Evolutionary conservation across 2,797 vertebrate species (phyloP).

Genomic region (Manis crassicaudata): DNA sequence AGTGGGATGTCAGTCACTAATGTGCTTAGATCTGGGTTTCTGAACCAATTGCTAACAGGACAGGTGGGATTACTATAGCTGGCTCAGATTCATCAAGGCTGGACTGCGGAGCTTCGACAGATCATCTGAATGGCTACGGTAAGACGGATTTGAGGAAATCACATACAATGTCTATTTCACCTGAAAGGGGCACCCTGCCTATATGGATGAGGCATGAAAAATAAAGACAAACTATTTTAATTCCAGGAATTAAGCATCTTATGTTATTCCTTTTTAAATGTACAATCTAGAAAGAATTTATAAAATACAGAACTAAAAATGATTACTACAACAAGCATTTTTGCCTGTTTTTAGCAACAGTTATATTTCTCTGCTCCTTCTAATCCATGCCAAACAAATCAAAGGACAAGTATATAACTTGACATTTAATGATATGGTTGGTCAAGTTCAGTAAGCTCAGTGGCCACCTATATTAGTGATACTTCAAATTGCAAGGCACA

Average conservation of each 20-base stretch:
- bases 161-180: neutral
- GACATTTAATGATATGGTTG: slow-evolving; percentile 53
- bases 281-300: neutral
- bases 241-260: neutral
- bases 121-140: neutral
- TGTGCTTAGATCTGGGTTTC: neutral
- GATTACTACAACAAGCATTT: neutral
- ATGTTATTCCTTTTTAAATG: neutral
- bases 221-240: neutral
- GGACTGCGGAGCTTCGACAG: neutral
- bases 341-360: slow-evolving; percentile 8
- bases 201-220: neutral
- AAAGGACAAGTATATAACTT: neutral
- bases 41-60: neutral
- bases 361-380: neutral
- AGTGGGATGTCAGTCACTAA: neutral
- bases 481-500: slow-evolving; percentile 17
- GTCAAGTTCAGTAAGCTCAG: slow-evolving; percentile 52
- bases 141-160: neutral
- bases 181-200: neutral
- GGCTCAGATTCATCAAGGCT: neutral
- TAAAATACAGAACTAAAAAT: neutral
- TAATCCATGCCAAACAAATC: slow-evolving; percentile 48
- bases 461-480: slow-evolving; percentile 6
- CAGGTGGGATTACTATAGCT: neutral